Evolutionary conservation across 2,113 vertebrate genomes (phyloP), one percentile per base, ranked within the genome.

Genomic region (Neogobius melanostomus): DNA sequence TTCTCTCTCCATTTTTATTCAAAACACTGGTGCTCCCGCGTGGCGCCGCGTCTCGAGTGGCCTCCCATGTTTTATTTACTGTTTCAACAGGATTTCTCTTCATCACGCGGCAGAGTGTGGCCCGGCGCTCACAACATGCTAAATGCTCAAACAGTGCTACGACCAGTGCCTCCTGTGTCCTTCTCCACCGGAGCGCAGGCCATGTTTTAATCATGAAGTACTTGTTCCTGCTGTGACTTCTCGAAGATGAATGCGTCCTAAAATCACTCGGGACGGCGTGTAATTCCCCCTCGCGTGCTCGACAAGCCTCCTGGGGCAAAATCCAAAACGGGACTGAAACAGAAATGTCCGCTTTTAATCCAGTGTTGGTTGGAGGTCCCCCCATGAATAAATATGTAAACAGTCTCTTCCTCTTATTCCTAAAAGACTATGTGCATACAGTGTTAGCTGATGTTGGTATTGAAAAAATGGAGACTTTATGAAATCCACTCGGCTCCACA

Each of bases 191-290:
- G 62, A 64, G 17, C 6, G 21, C 44, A 21, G 46, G 21, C 46
- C 62, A 64, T 64, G 62, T 47, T 64, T 64, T 46, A 64, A 64
- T 21, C 62, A 64, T 64, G 46, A 64, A 45, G 15, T 7, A 48
- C 62, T 11, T 64, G n/a, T 28, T 15, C 16, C 1, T 48, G 61
- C 48, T 48, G 62, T 21, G 62, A 47, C 44, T 64, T 1, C 44
- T 28, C 15, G 6, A 21, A 64, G 43, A 64, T 48, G 9, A 64
- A 64, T 64, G 45, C 10, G 6, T 6, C 45, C 16, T 5, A 3
- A 17, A 64, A 64, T 46, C n/a, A 15, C 61, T 46, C 42, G 61
- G 15, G 16, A 46, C n/a, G 16, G 14, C 3, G 44, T n/a, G 36
- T 15, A 60, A 43, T 60, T 60, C 57, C 57, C 57, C 8, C 57